Evolutionary conservation across 2,113 vertebrate genomes (phyloP), one percentile per base, ranked within the genome.

Genomic region (Stigmatopora nigra): DNA sequence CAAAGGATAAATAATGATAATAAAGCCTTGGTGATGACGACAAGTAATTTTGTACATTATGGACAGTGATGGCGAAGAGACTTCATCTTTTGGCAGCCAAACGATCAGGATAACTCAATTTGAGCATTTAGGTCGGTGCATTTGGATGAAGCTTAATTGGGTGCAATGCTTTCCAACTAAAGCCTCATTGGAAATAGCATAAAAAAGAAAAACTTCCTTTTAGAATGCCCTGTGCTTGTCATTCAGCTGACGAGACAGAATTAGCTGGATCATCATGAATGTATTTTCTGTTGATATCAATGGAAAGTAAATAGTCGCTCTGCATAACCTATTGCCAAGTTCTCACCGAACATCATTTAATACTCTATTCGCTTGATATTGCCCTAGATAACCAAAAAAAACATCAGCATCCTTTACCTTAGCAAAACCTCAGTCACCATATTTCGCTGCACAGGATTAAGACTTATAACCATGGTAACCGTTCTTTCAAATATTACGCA

Each of bases 391-490:
- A 63, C 72, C 58, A 9, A 56, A 53, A 25, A 63, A 49, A 65
- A 19, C 47, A 38, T 31, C 44, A 38, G n/a, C 57, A 70, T 72
- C 47, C 52, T 64, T 45, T 63, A 56, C 45, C 45, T 71, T 44
- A 59, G 60, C 63, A 76, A 48, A 56, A 17, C 16, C 47, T 77
- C 53, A 58, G 16, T 44, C 73, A 65, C 61, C 6, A 11, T 13
- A 52, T 76, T 65, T 44, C 41, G 16, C 17, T 47, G 67, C n/a
- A 49, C 62, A 77, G 73, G 60, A 77, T 84, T 66, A 76, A 58
- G 53, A 79, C 69, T 63, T 77, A 80, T 77, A 82, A 74, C 80
- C 82, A 84, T 79, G 75, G 82, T 56, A 88, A 86, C 81, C 1
- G 38, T 71, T 72, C 65, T 77, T 77, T 70, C 69, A 74, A 81